These are phyloP conservation scores for Polyploca ridens DNA, from an alignment of 2,888 invertebrate species.

Conservation along the genomic window DNA sequence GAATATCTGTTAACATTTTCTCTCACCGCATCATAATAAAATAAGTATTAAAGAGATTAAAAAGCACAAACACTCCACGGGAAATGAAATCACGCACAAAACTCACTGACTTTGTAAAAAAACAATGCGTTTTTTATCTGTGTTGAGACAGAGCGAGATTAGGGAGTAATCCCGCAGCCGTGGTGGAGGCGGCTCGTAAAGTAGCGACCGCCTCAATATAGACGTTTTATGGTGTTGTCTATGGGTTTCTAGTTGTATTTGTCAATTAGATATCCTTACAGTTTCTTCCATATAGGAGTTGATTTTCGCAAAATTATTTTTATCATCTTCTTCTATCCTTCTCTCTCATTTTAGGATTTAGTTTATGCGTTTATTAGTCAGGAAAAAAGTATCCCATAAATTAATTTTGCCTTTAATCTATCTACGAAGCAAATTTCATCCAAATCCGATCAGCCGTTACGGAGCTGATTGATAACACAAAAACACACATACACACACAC, in stretches of 20 bases:
- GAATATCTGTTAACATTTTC: background rate
- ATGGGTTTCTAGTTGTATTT: background rate
- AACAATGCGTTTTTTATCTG: constrained; percentile 17
- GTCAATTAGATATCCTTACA: background rate
- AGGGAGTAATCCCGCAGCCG: constrained; percentile 15
- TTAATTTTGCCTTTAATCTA: too few relatives aligned
- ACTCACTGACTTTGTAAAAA: constrained; percentile 7
- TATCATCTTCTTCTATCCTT: background rate
- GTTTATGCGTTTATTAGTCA: too few relatives aligned
- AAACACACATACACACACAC: too few relatives aligned
- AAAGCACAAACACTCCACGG: background rate
- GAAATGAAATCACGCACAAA: constrained; percentile 8
- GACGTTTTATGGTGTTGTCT: constrained; percentile 1
- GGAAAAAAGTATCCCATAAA: too few relatives aligned
- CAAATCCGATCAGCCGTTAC: too few relatives aligned
- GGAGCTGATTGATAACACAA: too few relatives aligned
- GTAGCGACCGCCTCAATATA: constrained; percentile 1
- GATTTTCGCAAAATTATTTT: background rate
- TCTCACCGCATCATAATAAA: background rate
- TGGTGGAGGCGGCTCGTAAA: constrained; percentile 17
- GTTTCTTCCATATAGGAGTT: background rate
- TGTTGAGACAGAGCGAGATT: constrained; percentile 19
- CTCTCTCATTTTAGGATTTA: background rate
- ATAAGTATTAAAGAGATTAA: constrained; percentile 3
- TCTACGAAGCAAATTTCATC: too few relatives aligned